These are phyloP conservation scores for Aptenodytes forsteri DNA, from an alignment of 2,113 vertebrate species.

Conservation along the genomic window DNA sequence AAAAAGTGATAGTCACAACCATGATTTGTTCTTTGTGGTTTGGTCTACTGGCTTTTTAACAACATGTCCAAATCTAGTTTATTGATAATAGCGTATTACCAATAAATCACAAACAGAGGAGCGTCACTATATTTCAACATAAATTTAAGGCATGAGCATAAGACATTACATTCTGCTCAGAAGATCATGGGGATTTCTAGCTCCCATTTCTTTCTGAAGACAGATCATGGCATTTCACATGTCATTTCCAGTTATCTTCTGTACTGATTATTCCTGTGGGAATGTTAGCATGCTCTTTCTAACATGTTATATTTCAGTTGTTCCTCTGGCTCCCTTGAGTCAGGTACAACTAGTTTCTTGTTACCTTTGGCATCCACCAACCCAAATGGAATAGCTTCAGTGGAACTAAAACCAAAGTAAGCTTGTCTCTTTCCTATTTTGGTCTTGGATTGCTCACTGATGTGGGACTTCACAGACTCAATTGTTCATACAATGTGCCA, in stretches of 20 bases:
- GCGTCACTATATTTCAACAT: not conserved
- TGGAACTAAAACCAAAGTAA: accelerated
- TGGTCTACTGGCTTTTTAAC: not conserved
- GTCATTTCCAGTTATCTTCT: not conserved
- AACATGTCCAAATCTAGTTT: not conserved
- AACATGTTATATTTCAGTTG: not conserved
- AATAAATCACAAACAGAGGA: not conserved
- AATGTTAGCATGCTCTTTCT: not conserved
- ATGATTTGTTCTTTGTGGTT: not conserved
- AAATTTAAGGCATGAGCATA: not conserved
- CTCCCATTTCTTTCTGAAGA: not conserved
- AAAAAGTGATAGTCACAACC: not conserved
- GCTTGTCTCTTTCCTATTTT: accelerated
- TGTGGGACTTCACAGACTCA: not conserved
- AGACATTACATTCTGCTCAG: not conserved
- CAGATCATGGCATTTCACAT: not conserved
- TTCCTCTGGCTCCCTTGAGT: not conserved
- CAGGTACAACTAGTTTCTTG: not conserved
- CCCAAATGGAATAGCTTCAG: not conserved
- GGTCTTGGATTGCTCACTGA: not conserved
- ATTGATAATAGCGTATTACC: not conserved
- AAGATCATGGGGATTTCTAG: not conserved
- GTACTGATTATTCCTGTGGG: not conserved
- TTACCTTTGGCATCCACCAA: not conserved
- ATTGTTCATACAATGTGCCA: not conserved